phyloP scores from a whole-genome alignment of 2,888 invertebrate genomes.

The Pyrgus malvae region DNA sequence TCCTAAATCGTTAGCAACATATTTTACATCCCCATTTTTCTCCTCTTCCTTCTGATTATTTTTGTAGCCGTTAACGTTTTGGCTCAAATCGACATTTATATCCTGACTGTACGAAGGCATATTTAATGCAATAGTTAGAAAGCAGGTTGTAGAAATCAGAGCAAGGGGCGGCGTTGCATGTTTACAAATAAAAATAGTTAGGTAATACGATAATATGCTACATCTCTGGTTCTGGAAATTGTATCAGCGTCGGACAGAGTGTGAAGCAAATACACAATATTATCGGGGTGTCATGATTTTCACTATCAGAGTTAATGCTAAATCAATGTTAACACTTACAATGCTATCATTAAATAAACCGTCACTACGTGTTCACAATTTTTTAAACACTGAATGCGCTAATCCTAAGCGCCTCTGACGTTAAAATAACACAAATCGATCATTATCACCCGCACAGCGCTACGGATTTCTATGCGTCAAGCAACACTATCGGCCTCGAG shows the following conservation, averaged over 20 bases:
- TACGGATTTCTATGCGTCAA: slow-evolving; percentile 51
- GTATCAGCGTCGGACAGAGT: slow-evolving; percentile 35
- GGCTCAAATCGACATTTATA: slow-evolving; percentile 67
- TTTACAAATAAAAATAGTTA: background rate
- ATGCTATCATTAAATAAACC: slow-evolving; percentile 52
- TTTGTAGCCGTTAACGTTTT: slow-evolving; percentile 57
- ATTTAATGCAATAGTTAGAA: slow-evolving; percentile 33
- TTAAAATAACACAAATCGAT: slow-evolving; percentile 52
- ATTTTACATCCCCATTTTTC: slow-evolving; percentile 49
- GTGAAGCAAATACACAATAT: slow-evolving; percentile 38
- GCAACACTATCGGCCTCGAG: slow-evolving; percentile 65
- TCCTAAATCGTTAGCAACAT: slow-evolving; percentile 44
- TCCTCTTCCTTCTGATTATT: slow-evolving; percentile 49
- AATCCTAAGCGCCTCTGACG: slow-evolving; percentile 43
- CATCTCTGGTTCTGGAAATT: slow-evolving; percentile 4
- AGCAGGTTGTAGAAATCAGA: background rate
- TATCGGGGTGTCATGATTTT: slow-evolving; percentile 46
- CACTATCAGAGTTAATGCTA: slow-evolving; percentile 48
- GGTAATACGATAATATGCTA: background rate
- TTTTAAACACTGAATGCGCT: slow-evolving; percentile 42
- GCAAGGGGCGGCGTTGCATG: background rate
- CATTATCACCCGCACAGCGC: slow-evolving; percentile 57
- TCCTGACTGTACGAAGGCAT: slow-evolving; percentile 74
- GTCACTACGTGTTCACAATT: slow-evolving; percentile 36
- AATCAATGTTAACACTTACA: slow-evolving; percentile 48